These are phyloP conservation scores for Drosophila helvetica DNA, from an alignment of 2,888 invertebrate genomes.

Conservation along the genomic window DNA sequence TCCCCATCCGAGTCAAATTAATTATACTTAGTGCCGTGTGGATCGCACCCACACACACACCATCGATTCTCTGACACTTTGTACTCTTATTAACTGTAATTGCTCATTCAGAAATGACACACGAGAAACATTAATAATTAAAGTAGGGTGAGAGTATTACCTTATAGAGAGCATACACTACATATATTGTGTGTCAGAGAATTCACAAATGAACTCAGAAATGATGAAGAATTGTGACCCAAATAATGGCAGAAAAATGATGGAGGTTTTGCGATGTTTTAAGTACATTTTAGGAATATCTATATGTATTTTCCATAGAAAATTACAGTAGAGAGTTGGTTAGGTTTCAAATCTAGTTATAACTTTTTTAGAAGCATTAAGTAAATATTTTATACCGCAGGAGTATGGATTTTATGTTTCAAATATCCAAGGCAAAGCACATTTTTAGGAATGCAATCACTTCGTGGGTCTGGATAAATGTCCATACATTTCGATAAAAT, in stretches of 20 bases:
- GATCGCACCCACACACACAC: conserved; percentile 19
- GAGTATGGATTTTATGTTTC: too few species aligned
- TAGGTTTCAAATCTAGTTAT: too few species aligned
- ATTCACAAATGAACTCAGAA: not conserved
- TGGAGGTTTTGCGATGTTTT: not conserved
- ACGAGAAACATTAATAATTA: conserved; percentile 13
- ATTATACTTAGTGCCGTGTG: conserved; percentile 58
- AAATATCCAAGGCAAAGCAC: too few species aligned
- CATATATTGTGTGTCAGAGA: not conserved
- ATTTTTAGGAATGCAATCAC: too few species aligned
- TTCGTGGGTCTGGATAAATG: too few species aligned
- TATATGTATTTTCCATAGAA: too few species aligned
- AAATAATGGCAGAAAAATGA: not conserved
- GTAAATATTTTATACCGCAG: too few species aligned
- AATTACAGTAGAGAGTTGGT: too few species aligned
- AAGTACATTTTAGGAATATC: too few species aligned
- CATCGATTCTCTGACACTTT: conserved; percentile 56
- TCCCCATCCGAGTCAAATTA: conserved; percentile 61
- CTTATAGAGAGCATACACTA: conserved; percentile 8
- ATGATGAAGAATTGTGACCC: not conserved
- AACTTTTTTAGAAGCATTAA: too few species aligned
- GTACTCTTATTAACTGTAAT: conserved; percentile 69
- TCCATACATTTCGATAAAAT: too few species aligned
- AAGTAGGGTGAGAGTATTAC: conserved; percentile 12
- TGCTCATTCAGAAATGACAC: conserved; percentile 56